Evolutionary conservation across 2,113 vertebrate genomes (phyloP), one percentile per base, ranked within the genome.

Genomic region (Calidris pugnax): DNA sequence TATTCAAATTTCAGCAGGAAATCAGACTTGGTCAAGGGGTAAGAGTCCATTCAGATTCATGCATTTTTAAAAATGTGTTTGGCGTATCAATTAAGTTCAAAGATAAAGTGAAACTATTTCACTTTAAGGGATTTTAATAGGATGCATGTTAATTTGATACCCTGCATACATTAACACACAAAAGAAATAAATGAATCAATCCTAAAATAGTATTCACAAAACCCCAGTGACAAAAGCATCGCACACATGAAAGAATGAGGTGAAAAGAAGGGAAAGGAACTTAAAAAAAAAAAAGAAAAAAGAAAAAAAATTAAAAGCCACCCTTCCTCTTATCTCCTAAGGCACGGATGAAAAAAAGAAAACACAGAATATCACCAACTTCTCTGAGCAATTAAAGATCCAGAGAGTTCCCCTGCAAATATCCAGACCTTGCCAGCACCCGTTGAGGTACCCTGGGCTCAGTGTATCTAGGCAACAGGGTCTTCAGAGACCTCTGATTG

Each of bases 381-480:
- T 97, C 63, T 93, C 53, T 30, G 80, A 89, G 57, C 75, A 96
- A 76, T 91, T 96, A 74, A 75, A 87, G 91, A 85, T 67, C 45
- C 30, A 24, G 51, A 91, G 60, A 94, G 63, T 80, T 94, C 35
- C 66, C 56, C 26, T 95, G 76, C 78, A 96, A 94, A 62, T 12
- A 77, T 53, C 26, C 27, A 66, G 92, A 77, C 28, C 35, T 32
- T 50, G 74, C 73, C 24, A 88, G 20, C 15, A 18, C 67, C 56
- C 1, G 0, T 22, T 59, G 47, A 81, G 48, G 57, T 88, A 95
- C 72, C 50, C 64, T 89, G 71, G 62, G 35, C 59, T 96, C 12
- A 1, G 22, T 0, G 83, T 97, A 97, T 97, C 97, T 90, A 96
- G 85, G 96, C 94, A 98, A 97, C 95, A 0, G n/a, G 39, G 39